phyloP scores from a whole-genome alignment of 2,113 vertebrate genomes.

The Cromileptes altivelis region DNA sequence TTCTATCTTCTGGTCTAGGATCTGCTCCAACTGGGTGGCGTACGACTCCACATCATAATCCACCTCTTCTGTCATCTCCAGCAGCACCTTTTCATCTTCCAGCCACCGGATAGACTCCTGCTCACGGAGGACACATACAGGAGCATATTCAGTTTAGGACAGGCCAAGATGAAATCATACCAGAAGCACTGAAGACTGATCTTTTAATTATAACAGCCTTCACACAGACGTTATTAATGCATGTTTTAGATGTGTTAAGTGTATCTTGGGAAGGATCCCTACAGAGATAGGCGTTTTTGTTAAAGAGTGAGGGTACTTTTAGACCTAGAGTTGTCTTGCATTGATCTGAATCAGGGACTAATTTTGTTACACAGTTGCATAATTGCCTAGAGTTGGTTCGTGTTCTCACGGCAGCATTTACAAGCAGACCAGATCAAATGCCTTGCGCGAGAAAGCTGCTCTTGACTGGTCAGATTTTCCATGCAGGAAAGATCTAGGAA shows the following conservation, averaged over 20 bases:
- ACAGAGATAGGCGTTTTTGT: too few species aligned
- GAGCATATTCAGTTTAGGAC: background rate
- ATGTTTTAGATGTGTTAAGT: background rate
- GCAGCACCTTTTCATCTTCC: conserved; percentile 95
- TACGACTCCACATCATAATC: conserved; percentile 98
- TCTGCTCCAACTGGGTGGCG: conserved; percentile 96
- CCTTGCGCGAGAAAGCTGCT: too few species aligned
- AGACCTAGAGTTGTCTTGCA: too few species aligned
- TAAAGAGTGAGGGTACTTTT: too few species aligned
- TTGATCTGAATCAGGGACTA: too few species aligned
- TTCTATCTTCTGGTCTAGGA: conserved; percentile 97
- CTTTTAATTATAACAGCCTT: background rate
- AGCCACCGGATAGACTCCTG: conserved; percentile 98
- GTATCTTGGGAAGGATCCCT: too few species aligned
- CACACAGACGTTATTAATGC: background rate
- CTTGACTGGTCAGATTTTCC: too few species aligned
- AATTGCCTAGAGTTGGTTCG: too few species aligned
- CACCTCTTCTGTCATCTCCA: conserved; percentile 99
- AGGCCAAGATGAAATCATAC: background rate
- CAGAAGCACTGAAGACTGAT: background rate
- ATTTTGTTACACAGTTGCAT: too few species aligned
- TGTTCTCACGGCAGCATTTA: too few species aligned
- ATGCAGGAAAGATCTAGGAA: too few species aligned
- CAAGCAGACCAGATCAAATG: too few species aligned
- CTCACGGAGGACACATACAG: conserved; percentile 15